phyloP scores from a whole-genome alignment of 2,888 invertebrate species.

The Trimorus sp. region DNA sequence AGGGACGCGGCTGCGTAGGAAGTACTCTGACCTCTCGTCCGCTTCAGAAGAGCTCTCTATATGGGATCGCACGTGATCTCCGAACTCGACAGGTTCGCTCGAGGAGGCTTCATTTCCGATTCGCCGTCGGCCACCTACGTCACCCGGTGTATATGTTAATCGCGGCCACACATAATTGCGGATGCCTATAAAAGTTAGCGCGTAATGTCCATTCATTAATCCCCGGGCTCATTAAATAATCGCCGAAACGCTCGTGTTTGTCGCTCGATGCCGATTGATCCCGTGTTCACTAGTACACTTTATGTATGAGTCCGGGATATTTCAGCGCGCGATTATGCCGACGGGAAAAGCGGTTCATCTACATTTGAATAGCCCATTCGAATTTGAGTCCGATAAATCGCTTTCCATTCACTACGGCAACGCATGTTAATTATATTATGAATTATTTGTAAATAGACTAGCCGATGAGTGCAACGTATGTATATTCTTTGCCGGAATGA shows the following conservation, averaged over 20 bases:
- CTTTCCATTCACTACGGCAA: slow-evolving; percentile 31
- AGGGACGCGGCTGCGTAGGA: slow-evolving; percentile 74
- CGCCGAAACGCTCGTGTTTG: slow-evolving; percentile 36
- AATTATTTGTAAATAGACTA: slow-evolving; percentile 41
- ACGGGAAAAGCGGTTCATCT: slow-evolving; percentile 49
- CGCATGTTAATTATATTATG: slow-evolving; percentile 44
- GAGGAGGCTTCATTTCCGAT: slow-evolving; percentile 61
- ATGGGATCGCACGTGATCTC: slow-evolving; percentile 73
- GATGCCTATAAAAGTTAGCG: slow-evolving; percentile 50
- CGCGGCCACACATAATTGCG: slow-evolving; percentile 55
- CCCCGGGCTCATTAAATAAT: slow-evolving; percentile 45
- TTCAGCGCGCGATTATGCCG: slow-evolving; percentile 45
- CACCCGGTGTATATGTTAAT: slow-evolving; percentile 59
- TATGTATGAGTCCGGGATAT: slow-evolving; percentile 24
- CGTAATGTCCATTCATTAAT: slow-evolving; percentile 60
- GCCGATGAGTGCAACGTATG: too few species aligned
- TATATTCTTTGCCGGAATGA: too few species aligned
- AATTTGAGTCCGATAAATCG: slow-evolving; percentile 37
- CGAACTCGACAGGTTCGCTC: slow-evolving; percentile 70
- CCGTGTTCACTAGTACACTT: slow-evolving; percentile 27
- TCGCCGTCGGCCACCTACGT: slow-evolving; percentile 64
- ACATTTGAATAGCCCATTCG: slow-evolving; percentile 44
- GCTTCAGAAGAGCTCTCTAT: slow-evolving; percentile 74
- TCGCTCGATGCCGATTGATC: slow-evolving; percentile 20
- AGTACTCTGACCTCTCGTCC: slow-evolving; percentile 80